These are phyloP conservation scores for Cotesia glomerata DNA, from an alignment of 1,140 invertebrate genomes.

Conservation along the genomic window DNA sequence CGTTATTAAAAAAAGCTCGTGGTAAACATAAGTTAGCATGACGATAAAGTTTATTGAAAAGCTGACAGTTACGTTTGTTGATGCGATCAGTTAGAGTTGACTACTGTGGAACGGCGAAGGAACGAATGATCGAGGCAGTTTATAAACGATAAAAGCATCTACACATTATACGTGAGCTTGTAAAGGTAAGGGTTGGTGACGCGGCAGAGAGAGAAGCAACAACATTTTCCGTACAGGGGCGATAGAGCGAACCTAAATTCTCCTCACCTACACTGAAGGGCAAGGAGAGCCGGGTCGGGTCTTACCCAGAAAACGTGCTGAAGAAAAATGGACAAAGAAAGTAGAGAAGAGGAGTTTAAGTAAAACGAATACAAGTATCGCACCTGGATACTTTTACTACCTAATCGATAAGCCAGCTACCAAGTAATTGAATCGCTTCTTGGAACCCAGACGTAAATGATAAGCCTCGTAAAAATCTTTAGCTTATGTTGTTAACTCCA, in stretches of 20 bases:
- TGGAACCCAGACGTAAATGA: slow-evolving; percentile 21
- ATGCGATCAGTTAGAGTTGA: slow-evolving; percentile 6
- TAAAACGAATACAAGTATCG: not conserved
- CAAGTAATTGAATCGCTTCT: slow-evolving; percentile 27
- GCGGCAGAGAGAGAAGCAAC: too few relatives aligned
- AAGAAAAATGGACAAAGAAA: slow-evolving; percentile 1
- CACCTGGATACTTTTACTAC: slow-evolving; percentile 31
- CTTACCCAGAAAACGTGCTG: not conserved
- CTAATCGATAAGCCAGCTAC: slow-evolving; percentile 21
- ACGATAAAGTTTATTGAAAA: slow-evolving; percentile 17
- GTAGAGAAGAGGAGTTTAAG: not conserved
- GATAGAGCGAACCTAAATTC: too few relatives aligned
- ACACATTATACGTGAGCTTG: not conserved
- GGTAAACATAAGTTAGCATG: too few relatives aligned
- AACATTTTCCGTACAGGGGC: too few relatives aligned
- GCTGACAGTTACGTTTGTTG: not conserved
- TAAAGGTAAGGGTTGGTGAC: not conserved
- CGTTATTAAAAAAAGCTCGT: too few relatives aligned
- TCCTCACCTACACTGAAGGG: too few relatives aligned
- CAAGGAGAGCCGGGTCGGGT: too few relatives aligned
- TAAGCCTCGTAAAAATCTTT: slow-evolving; percentile 22
- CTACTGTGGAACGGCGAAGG: too few relatives aligned
- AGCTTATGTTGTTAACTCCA: not conserved
- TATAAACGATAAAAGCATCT: slow-evolving; percentile 22
- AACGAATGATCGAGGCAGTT: slow-evolving; percentile 11